These are phyloP conservation scores for Tachycineta bicolor DNA, from an alignment of 2,113 vertebrate species.

Conservation along the genomic window DNA sequence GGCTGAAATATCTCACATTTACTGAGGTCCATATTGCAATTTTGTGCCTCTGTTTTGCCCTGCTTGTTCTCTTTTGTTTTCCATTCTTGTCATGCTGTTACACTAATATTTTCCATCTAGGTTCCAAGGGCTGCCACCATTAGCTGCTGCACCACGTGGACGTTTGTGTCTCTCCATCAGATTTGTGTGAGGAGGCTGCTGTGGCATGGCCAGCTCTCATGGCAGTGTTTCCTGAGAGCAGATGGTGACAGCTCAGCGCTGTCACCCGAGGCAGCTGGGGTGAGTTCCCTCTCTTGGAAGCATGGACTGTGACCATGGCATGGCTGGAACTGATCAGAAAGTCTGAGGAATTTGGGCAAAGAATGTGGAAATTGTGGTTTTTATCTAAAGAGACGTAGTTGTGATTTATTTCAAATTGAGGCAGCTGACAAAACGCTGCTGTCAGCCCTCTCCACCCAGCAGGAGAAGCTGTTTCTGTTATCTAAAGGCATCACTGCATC, in stretches of 20 bases:
- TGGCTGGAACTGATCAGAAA: neutral
- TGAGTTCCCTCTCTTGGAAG: slow-evolving; percentile 27
- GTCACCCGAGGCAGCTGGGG: slow-evolving; percentile 3
- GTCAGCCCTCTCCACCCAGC: neutral
- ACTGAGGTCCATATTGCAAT: neutral
- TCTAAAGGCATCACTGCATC: neutral
- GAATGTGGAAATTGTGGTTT: neutral
- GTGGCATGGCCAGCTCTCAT: slow-evolving; percentile 31
- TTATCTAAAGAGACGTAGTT: neutral
- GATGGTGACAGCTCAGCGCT: slow-evolving; percentile 17
- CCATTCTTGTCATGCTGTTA: slow-evolving; percentile 37
- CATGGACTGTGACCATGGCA: neutral
- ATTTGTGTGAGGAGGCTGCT: slow-evolving; percentile 28
- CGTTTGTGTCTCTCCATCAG: slow-evolving; percentile 30
- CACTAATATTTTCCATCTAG: slow-evolving; percentile 63
- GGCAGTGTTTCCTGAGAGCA: slow-evolving; percentile 52
- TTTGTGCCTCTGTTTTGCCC: neutral
- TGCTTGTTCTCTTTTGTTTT: slow-evolving; percentile 39
- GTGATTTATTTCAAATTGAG: neutral
- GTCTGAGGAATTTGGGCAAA: neutral
- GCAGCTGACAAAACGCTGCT: neutral
- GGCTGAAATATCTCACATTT: neutral
- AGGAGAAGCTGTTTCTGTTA: neutral
- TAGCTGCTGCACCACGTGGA: slow-evolving; percentile 38
- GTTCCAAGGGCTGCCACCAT: slow-evolving; percentile 58